Conservation (phyloP, 2,113 vertebrate species). For the Aegithalos caudatus region DNA sequence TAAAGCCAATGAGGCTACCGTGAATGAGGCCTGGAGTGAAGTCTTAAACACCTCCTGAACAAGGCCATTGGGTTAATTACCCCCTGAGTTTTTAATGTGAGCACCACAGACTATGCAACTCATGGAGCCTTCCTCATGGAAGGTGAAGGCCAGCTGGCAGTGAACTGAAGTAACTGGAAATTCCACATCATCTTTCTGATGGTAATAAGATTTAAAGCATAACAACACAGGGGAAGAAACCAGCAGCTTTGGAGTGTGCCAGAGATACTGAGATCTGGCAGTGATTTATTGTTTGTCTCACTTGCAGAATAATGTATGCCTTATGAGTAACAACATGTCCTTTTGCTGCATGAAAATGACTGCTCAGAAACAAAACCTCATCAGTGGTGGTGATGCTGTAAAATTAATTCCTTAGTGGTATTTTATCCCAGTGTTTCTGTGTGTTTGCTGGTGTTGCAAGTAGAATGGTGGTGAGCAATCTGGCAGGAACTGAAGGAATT, state of each 20-base stretch:
- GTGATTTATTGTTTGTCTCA: background rate
- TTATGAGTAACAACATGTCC: conserved; percentile 4
- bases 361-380: background rate
- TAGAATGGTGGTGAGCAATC: background rate
- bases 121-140: background rate
- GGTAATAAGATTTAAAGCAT: background rate
- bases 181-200: background rate
- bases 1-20: background rate
- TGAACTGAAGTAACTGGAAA: background rate
- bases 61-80: background rate
- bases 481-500: background rate
- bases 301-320: background rate
- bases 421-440: background rate
- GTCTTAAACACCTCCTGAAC: background rate
- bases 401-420: background rate
- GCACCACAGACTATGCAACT: background rate
- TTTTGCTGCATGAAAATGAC: conserved; percentile 5
- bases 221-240: background rate
- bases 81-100: background rate
- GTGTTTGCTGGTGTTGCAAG: background rate
- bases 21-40: background rate
- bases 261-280: background rate
- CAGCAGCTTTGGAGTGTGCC: background rate
- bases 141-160: background rate
- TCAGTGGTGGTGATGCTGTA: background rate